Evolutionary conservation across 2,888 invertebrate genomes (phyloP).

Genomic region (Eupithecia centaureata): DNA sequence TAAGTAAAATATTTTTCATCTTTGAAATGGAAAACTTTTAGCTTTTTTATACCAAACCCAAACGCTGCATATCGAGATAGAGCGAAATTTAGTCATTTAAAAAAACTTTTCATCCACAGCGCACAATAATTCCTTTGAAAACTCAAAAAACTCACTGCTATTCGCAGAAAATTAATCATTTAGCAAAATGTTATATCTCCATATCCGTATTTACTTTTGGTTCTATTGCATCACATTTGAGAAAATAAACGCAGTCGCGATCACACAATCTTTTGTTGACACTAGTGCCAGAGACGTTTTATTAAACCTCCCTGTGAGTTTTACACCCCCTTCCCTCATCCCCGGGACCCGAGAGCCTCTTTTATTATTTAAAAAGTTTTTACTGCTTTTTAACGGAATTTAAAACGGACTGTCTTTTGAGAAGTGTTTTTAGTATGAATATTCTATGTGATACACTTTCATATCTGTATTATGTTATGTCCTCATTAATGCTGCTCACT

Average conservation of each 20-base stretch:
- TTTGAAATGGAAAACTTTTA: too few relatives aligned
- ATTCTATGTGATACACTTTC: neutral
- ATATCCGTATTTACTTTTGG: neutral
- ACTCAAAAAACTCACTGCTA: neutral
- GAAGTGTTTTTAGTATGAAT: neutral
- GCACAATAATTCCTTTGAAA: neutral
- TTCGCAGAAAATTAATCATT: neutral
- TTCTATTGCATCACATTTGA: neutral
- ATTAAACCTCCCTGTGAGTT: neutral
- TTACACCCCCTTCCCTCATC: neutral
- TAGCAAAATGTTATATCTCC: neutral
- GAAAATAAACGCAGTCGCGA: neutral
- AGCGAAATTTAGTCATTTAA: neutral
- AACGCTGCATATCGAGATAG: neutral
- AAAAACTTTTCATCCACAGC: neutral
- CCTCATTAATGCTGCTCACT: too few relatives aligned
- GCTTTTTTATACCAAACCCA: too few relatives aligned
- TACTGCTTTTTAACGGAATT: slow-evolving; percentile 11
- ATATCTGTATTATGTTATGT: too few relatives aligned
- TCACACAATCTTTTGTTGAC: neutral
- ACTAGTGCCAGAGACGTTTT: neutral
- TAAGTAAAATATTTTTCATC: too few relatives aligned
- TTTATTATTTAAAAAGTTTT: slow-evolving; percentile 10
- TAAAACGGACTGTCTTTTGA: neutral
- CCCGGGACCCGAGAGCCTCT: neutral